Base-by-base conservation (phyloP, 2,113 vertebrate genomes). In the Sminthopsis crassicaudata region DNA sequence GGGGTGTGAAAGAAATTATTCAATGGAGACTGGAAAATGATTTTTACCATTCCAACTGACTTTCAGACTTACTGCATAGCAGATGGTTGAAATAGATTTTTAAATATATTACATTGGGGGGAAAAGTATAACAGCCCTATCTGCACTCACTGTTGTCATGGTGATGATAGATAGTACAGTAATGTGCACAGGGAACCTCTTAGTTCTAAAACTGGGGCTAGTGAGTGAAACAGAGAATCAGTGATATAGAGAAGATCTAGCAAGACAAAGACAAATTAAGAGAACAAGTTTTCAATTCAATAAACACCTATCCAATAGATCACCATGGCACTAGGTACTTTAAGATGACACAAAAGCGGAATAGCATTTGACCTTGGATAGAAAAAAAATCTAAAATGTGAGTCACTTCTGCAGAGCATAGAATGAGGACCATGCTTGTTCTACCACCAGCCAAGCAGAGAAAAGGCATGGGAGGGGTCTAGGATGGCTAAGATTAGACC, bases 1-100 rank as follows among this genome's bases (percentile, higher is more conserved):
- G 22, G 76, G 50, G 57, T 46, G 3, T 89, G 51, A 88, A 46
- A 46, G 94, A 91, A 96, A 84, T 84, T 84, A 84, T 84, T 84
- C n/a, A 42, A 2, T 84, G 67, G n/a, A 23, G 67, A 42, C 67
- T 42, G 89, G 91, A 93, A 95, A 96, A 94, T 48, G 53, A 48
- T 91, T 95, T 94, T 42, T 14, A 48, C 67, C 52, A 91, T 24
- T 91, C 46, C 7, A 25, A 92, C 30, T 91, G 84, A 97, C 67
- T 96, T 97, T 96, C 53, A 96, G 92, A 90, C 46, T 91, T 90
- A 94, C 95, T 94, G 94, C 96, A n/a, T 98, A 95, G 95, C 97
- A 97, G 97, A 97, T 97, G 97, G 96, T 90, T 93, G 93, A 8
- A 95, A 51, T 89, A 95, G 36, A 42, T 91, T 51, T 84, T 89